phyloP scores from a whole-genome alignment of 1,140 invertebrate species.

The Drosophila insularis region DNA sequence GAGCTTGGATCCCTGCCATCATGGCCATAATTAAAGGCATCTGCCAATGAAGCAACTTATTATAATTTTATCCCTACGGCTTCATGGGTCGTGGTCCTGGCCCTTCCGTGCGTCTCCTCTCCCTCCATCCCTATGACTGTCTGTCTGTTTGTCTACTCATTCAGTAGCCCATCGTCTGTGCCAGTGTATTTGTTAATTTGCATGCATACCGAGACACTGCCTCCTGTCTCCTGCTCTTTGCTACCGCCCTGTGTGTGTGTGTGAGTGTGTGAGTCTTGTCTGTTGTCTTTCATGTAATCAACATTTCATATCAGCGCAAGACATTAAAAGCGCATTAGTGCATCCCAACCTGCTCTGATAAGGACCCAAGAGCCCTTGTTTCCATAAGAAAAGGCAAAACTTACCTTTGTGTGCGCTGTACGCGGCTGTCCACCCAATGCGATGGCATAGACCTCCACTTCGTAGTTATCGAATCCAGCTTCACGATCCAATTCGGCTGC shows the following conservation, averaged over 20 bases:
- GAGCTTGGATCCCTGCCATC: constrained; percentile 10
- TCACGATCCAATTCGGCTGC: constrained; percentile 93
- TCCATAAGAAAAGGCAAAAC: constrained; percentile 39
- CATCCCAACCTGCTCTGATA: constrained; percentile 67
- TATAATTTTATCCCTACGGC: constrained; percentile 80
- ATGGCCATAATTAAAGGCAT: constrained; percentile 65
- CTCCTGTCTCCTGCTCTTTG: neutral
- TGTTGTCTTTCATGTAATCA: constrained; percentile 63
- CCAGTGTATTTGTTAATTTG: constrained; percentile 50
- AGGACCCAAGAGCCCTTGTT: constrained; percentile 35
- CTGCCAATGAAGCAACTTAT: constrained; percentile 79
- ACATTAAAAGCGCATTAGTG: constrained; percentile 83
- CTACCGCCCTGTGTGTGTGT: neutral
- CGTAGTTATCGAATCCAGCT: constrained; percentile 89
- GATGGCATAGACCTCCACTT: constrained; percentile 92
- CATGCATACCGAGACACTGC: constrained; percentile 33
- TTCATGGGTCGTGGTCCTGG: constrained; percentile 43
- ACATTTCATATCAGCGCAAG: constrained; percentile 80
- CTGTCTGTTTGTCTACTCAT: constrained; percentile 36
- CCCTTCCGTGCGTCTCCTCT: neutral
- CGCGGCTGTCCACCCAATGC: constrained; percentile 86
- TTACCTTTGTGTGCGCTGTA: constrained; percentile 92
- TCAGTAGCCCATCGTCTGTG: constrained; percentile 38
- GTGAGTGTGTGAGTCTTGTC: neutral
- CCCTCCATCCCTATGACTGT: constrained; percentile 29